These are phyloP conservation scores for Alfaro cultratus DNA, from an alignment of 2,797 vertebrate genomes.

Conservation along the genomic window DNA sequence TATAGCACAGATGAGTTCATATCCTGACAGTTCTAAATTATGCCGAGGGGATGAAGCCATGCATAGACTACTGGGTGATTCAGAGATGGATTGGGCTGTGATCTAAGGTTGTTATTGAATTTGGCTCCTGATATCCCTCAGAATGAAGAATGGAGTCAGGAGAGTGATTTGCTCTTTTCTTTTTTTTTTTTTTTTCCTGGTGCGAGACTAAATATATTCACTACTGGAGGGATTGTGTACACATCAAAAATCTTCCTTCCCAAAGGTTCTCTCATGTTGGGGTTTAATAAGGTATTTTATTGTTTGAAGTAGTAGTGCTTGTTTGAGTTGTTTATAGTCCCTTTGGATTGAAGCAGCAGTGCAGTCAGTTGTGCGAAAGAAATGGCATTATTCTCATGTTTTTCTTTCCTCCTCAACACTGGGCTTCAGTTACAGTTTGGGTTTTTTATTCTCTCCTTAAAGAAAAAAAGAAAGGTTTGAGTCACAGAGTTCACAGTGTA, in stretches of 20 bases:
- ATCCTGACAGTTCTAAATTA: conserved; percentile 73
- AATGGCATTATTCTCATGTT: conserved; percentile 57
- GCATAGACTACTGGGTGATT: conserved; percentile 74
- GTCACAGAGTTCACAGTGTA: conserved; percentile 26
- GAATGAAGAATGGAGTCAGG: conserved; percentile 68
- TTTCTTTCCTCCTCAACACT: conserved; percentile 35
- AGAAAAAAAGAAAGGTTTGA: conserved; percentile 32
- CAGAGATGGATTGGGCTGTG: conserved; percentile 70
- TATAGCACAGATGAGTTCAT: conserved; percentile 69
- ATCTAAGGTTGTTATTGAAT: conserved; percentile 76
- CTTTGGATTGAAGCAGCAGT: conserved; percentile 61
- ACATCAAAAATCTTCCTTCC: conserved; percentile 76
- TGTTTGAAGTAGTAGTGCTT: conserved; percentile 77
- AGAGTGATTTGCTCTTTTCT: conserved; percentile 65
- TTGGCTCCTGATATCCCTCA: conserved; percentile 66
- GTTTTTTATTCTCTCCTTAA: conserved; percentile 23
- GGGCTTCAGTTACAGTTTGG: conserved; percentile 31
- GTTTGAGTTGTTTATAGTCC: conserved; percentile 77
- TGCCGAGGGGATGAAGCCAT: conserved; percentile 66
- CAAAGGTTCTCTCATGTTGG: conserved; percentile 72
- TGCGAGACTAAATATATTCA: conserved; percentile 76
- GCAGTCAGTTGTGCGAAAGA: conserved; percentile 52
- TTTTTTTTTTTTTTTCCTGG: conserved; percentile 44
- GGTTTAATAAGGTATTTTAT: conserved; percentile 80
- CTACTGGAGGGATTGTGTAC: conserved; percentile 72